phyloP scores from a whole-genome alignment of 2,888 invertebrate genomes.

The Pantelozetes paolii region DNA sequence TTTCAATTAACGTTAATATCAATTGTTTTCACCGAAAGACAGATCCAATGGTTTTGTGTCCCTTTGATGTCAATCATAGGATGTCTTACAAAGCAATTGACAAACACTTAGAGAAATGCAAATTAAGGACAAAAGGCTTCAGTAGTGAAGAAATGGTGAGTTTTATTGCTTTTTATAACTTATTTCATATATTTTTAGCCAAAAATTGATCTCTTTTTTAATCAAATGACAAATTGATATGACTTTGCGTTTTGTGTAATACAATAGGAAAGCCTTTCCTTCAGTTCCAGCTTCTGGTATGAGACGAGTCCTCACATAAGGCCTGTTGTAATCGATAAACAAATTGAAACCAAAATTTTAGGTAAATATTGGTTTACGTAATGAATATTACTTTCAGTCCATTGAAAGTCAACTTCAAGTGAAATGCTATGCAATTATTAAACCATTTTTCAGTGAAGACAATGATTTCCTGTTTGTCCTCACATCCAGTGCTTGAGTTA shows the following conservation, averaged over 20 bases:
- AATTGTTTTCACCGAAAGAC: neutral
- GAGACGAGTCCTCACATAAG: neutral
- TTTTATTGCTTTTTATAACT: too few species aligned
- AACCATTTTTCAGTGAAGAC: too few species aligned
- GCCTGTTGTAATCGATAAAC: constrained; percentile 22
- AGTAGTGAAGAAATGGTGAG: neutral
- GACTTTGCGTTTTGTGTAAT: neutral
- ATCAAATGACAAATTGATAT: too few species aligned
- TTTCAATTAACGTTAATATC: neutral
- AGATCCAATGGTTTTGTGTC: constrained; percentile 8
- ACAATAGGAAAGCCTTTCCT: neutral
- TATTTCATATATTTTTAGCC: too few species aligned
- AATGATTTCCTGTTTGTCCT: too few species aligned
- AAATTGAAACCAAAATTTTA: constrained; percentile 19
- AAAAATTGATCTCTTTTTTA: too few species aligned
- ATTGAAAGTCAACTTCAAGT: neutral
- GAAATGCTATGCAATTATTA: too few species aligned
- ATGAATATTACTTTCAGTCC: neutral
- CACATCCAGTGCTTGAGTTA: too few species aligned
- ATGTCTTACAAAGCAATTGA: neutral
- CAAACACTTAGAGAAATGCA: constrained; percentile 4
- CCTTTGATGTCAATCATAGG: neutral
- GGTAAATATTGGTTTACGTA: constrained; percentile 24
- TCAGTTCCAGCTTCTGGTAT: too few species aligned
- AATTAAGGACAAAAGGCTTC: neutral